phyloP scores from a whole-genome alignment of 2,888 invertebrate species.

The Gari tellinella region DNA sequence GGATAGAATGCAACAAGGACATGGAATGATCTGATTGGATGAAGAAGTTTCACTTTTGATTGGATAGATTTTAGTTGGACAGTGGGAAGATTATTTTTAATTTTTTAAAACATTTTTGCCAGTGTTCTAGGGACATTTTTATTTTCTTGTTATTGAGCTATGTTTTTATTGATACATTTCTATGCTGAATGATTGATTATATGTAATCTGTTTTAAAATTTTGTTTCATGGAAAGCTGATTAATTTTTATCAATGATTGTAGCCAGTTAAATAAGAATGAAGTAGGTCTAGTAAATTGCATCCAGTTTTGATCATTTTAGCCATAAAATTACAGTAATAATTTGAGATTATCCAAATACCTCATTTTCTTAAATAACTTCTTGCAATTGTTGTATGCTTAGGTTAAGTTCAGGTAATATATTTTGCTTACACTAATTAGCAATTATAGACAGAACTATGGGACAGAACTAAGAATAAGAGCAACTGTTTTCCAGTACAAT shows the following conservation, averaged over 20 bases:
- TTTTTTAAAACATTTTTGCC: slow-evolving; percentile 27
- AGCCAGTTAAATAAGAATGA: slow-evolving; percentile 17
- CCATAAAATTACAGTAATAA: slow-evolving; percentile 4
- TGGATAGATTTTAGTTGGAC: slow-evolving; percentile 33
- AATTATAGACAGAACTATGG: no score
- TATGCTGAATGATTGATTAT: slow-evolving; percentile 26
- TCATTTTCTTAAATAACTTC: no score
- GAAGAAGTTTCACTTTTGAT: slow-evolving; percentile 26
- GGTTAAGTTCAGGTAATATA: neutral
- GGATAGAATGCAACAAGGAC: slow-evolving; percentile 2
- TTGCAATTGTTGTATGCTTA: slow-evolving; percentile 7
- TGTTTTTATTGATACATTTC: slow-evolving; percentile 23
- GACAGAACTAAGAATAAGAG: no score
- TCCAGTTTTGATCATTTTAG: slow-evolving; percentile 6
- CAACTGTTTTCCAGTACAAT: no score
- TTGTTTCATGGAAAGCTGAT: slow-evolving; percentile 11
- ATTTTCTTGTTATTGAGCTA: slow-evolving; percentile 23
- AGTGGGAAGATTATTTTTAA: slow-evolving; percentile 12
- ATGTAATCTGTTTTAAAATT: slow-evolving; percentile 18
- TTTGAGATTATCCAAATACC: no score
- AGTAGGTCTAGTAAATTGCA: slow-evolving; percentile 5
- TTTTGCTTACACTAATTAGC: no score
- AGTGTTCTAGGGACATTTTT: slow-evolving; percentile 23
- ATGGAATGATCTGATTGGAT: slow-evolving; percentile 38
- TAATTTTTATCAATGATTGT: slow-evolving; percentile 12